Evolutionary conservation across 2,797 vertebrate species (phyloP), one percentile per base, ranked within the genome.

Genomic region (Alauda arvensis): DNA sequence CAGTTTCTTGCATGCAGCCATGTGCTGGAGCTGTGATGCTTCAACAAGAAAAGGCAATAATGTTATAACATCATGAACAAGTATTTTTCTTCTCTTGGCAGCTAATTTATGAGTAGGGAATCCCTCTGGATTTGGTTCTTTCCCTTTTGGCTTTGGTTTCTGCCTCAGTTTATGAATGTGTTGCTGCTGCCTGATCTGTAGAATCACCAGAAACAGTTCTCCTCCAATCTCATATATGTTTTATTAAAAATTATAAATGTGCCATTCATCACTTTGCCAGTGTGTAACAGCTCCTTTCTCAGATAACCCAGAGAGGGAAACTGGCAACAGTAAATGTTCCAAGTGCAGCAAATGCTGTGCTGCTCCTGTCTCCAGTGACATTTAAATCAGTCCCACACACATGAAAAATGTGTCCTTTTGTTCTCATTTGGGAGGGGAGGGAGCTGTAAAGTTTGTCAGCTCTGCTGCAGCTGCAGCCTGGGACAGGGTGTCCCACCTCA

Each of bases 161-260:
- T 90, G 49, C 65, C 51, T 74, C 3, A 1, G 17, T 91, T 92
- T 85, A 51, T 94, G 71, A 80, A 77, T 65, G 63, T 53, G 46
- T 63, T 78, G 78, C 61, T 87, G 78, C 81, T 88, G 62, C 77
- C 77, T 83, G 67, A 52, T 83, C 69, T 93, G 3, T 70, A 67
- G 78, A 56, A 48, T 61, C 78, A 65, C 83, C 65, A 71, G 89
- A 42, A 40, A 43, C 43, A 45, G 55, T 85, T 86, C 52, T 88
- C 19, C 39, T 83, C 51, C 71, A 42, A 2, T 77, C 78, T 89
- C 62, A 52, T 75, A 25, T 56, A 45, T 49, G 65, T 68, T 86
- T 87, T 89, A 92, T 91, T 91, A 84, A 81, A 85, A 86, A 65
- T 57, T 18, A 53, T 56, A 67, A 48, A 53, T 20, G 51, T 81